A percentile compares a stretch with the other conserved stretches of the same genome.
Conservation (phyloP, 2,797 vertebrate genomes). For the Cirrhinus mrigala region DNA sequence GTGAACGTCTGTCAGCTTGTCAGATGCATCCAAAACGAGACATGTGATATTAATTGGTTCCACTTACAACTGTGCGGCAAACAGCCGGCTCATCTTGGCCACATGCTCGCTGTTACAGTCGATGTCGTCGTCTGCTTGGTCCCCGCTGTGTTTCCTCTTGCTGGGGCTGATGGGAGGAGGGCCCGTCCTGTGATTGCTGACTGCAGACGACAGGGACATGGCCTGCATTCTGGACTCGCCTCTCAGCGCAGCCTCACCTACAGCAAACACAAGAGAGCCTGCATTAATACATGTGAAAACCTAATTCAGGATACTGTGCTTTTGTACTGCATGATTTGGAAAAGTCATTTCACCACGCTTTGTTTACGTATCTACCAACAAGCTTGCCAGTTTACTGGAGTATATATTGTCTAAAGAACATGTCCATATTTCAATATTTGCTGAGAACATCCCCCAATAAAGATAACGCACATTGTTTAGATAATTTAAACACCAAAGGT, state of each 20-base stretch:
- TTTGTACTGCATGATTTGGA: not conserved
- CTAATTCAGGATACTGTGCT: not conserved
- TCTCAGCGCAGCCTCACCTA: slow-evolving; percentile 95
- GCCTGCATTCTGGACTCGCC: slow-evolving; percentile 93
- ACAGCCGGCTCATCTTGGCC: slow-evolving; percentile 95
- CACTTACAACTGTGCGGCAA: slow-evolving; percentile 92
- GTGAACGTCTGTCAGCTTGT: not conserved
- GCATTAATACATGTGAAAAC: not conserved
- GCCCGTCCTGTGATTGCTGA: slow-evolving; percentile 91
- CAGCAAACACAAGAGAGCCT: not conserved
- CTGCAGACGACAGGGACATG: slow-evolving; percentile 85
- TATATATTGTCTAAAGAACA: not conserved
- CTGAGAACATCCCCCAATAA: not conserved
- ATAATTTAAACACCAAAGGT: not conserved
- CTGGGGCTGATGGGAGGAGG: slow-evolving; percentile 97
- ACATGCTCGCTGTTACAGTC: slow-evolving; percentile 92
- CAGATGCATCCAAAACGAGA: slow-evolving; percentile 7
- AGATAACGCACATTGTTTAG: not conserved
- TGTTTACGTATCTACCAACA: not conserved
- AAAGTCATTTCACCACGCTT: not conserved
- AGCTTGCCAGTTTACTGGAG: not conserved
- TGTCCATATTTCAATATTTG: not conserved
- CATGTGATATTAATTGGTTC: not conserved
- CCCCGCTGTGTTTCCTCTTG: slow-evolving; percentile 93
- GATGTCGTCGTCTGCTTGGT: slow-evolving; percentile 89